Evolutionary conservation across 2,113 vertebrate genomes (phyloP).

Genomic region (Myodes glareolus): DNA sequence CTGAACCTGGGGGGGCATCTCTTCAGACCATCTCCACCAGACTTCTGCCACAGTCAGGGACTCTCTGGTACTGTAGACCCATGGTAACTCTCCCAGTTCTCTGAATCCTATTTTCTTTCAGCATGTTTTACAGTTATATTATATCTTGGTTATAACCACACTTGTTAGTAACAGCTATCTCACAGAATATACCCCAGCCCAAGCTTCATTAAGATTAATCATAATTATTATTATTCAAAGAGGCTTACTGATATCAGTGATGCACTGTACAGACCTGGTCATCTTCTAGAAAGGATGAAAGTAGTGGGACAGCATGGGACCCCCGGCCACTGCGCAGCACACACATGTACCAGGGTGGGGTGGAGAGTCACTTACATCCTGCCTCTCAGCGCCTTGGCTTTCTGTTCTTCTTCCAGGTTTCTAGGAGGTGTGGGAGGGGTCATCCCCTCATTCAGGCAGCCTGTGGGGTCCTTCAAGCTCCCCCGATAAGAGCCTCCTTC

Average conservation of each 20-base stretch:
- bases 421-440: slow-evolving; percentile 87
- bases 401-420: slow-evolving; percentile 95
- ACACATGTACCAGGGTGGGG: neutral
- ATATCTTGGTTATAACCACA: neutral
- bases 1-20: too few relatives aligned
- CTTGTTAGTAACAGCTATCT: neutral
- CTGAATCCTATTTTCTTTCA: neutral
- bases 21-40: neutral
- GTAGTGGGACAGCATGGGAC: neutral
- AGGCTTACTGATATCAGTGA: neutral
- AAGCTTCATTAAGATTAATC: neutral
- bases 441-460: slow-evolving; percentile 87
- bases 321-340: neutral
- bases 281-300: neutral
- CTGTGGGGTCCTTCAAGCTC: slow-evolving; percentile 87
- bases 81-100: neutral
- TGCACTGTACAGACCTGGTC: neutral
- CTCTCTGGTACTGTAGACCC: neutral
- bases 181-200: neutral
- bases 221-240: neutral
- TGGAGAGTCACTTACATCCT: slow-evolving; percentile 91
- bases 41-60: neutral
- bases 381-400: slow-evolving; percentile 96
- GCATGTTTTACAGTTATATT: neutral
- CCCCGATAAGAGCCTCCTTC: slow-evolving; percentile 94